Percentiles rank a stretch among this genome's conserved stretches.
phyloP scores from a whole-genome alignment of 2,113 vertebrate genomes.

The Corvus hawaiiensis region DNA sequence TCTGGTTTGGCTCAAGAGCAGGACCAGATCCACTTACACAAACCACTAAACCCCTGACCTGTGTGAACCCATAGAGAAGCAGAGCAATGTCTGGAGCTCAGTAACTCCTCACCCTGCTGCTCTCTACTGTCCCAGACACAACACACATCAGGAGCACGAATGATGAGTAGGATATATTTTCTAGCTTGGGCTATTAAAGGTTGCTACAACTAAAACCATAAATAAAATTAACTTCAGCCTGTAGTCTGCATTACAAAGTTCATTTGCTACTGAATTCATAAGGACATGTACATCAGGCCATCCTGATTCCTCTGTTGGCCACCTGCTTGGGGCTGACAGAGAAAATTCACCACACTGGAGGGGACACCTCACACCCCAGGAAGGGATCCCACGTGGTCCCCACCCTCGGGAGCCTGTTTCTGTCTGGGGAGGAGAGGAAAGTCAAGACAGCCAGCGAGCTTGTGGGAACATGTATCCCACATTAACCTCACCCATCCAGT shows the following conservation, averaged over 20 bases:
- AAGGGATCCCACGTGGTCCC: neutral
- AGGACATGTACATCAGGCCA: neutral
- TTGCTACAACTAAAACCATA: neutral
- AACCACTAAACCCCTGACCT: constrained; percentile 16
- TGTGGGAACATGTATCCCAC: neutral
- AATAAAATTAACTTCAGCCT: neutral
- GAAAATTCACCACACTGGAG: neutral
- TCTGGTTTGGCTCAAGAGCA: constrained; percentile 22
- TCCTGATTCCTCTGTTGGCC: neutral
- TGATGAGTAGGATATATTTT: neutral
- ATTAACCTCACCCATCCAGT: neutral
- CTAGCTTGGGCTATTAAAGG: neutral
- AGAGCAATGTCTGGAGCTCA: neutral
- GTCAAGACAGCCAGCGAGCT: neutral
- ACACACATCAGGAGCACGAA: neutral
- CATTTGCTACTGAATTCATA: neutral
- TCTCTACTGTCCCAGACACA: neutral
- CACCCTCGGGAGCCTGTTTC: rapidly evolving
- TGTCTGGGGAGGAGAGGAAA: neutral
- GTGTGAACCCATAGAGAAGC: neutral
- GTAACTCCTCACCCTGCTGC: neutral
- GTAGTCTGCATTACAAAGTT: neutral
- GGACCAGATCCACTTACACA: constrained; percentile 6
- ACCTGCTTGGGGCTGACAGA: neutral
- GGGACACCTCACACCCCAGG: neutral